Base-by-base conservation (phyloP, 1,140 invertebrate genomes). In the Calliopsis andreniformis region DNA sequence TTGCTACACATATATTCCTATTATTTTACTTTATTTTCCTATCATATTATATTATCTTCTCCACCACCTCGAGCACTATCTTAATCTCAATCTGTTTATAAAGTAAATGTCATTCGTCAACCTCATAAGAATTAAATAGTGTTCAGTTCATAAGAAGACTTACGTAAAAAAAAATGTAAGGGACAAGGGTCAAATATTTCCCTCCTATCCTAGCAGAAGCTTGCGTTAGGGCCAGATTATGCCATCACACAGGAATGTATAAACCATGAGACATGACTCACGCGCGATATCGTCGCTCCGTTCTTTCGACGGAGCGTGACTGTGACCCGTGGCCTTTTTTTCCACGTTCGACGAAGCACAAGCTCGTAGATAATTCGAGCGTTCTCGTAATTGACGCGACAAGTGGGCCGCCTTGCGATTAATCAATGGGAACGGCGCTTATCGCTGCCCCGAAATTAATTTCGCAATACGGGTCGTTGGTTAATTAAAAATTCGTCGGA, bases 201-300 rank as follows among this genome's bases (percentile, higher is more conserved):
- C 28, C 28, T 30, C 5, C 20, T 6, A n/a, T 23, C n/a, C n/a
- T 32, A 18, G 42, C 43, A 67, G 62, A 55, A 55, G 49, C 61
- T 64, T n/a, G 49, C 12, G n/a, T 16, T 23, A n/a, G 43, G 64
- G 28, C 45, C 8, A 71, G 59, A 76, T 80, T 83, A 83, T 84
- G 82, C 83, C 82, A 83, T 84, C 82, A 64, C 43, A 14, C 45
- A 55, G 81, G 81, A 84, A 84, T 84, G 82, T 51, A 62, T 76
- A 59, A 76, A 68, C 59, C 70, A 56, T 53, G 69, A 32, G 35
- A 70, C 47, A 47, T 84, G 82, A 84, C 67, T 84, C 82, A 84
- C n/a, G n/a, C 32, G 71, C 80, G 63, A 78, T 56, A 67, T 32
- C 49, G 58, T 49, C 56, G 39, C 53, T 30, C 32, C 61, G 61